A percentile compares a stretch with the other conserved stretches of the same genome.
phyloP scores from a whole-genome alignment of 2,113 vertebrate species.

The Choloepus hoffmanni region DNA sequence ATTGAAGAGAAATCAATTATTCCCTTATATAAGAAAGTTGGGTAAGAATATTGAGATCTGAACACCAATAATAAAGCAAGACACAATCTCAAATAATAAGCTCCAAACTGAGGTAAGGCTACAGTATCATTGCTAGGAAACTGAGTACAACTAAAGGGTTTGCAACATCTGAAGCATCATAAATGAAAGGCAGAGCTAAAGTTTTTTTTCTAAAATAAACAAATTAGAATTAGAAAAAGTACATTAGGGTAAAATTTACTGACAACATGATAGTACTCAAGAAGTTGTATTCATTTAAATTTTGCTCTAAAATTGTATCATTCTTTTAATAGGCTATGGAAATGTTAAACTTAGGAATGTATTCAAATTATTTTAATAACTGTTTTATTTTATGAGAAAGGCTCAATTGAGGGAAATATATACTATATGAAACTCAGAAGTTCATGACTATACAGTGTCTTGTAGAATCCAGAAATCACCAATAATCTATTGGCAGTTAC shows the following conservation, averaged over 20 bases:
- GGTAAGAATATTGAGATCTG: background rate
- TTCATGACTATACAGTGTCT: background rate
- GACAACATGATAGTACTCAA: background rate
- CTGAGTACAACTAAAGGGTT: background rate
- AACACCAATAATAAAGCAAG: constrained; percentile 14
- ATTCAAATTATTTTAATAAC: constrained; percentile 18
- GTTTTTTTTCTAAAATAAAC: constrained; percentile 38
- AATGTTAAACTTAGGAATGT: background rate
- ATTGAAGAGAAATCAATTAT: background rate
- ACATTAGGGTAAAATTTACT: background rate
- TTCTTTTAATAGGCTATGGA: background rate
- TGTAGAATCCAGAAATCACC: background rate
- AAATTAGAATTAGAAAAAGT: background rate
- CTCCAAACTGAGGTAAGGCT: background rate
- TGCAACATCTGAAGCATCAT: background rate
- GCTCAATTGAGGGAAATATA: background rate
- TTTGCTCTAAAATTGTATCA: background rate
- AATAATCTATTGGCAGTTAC: background rate
- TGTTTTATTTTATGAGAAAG: background rate
- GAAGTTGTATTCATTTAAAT: constrained; percentile 28
- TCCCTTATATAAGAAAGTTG: constrained; percentile 5
- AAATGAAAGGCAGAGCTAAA: background rate
- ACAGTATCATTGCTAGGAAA: background rate
- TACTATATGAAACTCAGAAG: background rate
- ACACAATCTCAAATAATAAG: background rate